A percentile compares a stretch with the other conserved stretches of the same genome.
These are phyloP conservation scores for Electrophaes corylata DNA, from an alignment of 2,888 invertebrate species.

Conservation along the genomic window DNA sequence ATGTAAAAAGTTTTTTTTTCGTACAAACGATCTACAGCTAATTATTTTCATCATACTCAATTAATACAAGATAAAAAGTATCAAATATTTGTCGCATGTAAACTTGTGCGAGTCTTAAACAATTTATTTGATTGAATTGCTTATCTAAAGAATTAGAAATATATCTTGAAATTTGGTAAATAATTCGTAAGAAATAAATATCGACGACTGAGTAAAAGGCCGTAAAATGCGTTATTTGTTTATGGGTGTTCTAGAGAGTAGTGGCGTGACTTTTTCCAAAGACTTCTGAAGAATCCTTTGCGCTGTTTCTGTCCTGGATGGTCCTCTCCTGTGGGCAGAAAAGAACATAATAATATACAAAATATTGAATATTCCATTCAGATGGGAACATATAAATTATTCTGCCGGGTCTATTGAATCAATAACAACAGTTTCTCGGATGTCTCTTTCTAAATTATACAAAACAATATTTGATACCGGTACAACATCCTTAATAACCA, in stretches of 20 bases:
- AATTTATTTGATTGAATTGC: conserved; percentile 21
- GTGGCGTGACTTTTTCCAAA: conserved; percentile 95
- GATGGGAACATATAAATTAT: too few species aligned
- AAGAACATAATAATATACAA: not conserved
- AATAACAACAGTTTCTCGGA: not conserved
- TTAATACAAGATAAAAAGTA: conserved; percentile 37
- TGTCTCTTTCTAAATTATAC: not conserved
- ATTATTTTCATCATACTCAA: conserved; percentile 28
- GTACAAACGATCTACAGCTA: conserved; percentile 25
- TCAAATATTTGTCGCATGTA: conserved; percentile 40
- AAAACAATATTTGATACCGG: not conserved
- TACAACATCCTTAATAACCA: not conserved
- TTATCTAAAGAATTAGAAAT: conserved; percentile 14
- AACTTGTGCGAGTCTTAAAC: conserved; percentile 37
- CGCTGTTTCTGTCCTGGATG: conserved; percentile 89
- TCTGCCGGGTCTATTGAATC: too few species aligned
- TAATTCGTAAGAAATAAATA: conserved; percentile 33
- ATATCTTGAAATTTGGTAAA: conserved; percentile 19
- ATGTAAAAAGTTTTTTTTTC: conserved; percentile 33
- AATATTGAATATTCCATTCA: too few species aligned
- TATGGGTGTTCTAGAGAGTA: conserved; percentile 94
- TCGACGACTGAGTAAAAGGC: conserved; percentile 25
- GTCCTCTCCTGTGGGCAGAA: conserved; percentile 85
- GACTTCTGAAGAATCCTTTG: conserved; percentile 94
- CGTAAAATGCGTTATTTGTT: conserved; percentile 53